These are phyloP conservation scores for Lypha dubia DNA, from an alignment of 2,888 invertebrate genomes.

Conservation along the genomic window DNA sequence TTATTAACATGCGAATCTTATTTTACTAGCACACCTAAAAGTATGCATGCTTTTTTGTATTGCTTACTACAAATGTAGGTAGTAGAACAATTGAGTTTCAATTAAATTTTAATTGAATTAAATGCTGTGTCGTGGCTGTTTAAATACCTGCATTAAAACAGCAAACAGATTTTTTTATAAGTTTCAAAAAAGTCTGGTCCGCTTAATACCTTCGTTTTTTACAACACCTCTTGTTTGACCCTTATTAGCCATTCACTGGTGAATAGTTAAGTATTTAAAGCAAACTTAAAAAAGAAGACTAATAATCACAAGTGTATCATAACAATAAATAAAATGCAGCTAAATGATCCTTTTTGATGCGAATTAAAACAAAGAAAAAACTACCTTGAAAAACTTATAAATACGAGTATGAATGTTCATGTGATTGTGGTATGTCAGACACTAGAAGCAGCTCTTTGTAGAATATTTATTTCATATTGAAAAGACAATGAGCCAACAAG, in stretches of 20 bases:
- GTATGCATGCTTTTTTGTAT: too few species aligned
- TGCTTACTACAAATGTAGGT: too few species aligned
- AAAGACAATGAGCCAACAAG: slow-evolving; percentile 32
- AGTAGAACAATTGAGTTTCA: too few species aligned
- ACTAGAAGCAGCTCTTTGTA: slow-evolving; percentile 13
- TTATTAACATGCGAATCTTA: too few species aligned
- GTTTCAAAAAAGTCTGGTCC: slow-evolving; percentile 17
- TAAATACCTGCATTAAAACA: too few species aligned
- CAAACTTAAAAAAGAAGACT: slow-evolving; percentile 38
- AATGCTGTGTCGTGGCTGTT: too few species aligned
- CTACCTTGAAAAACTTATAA: slow-evolving; percentile 29
- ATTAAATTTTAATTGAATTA: too few species aligned
- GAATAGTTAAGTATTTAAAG: background rate
- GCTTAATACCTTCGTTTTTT: background rate
- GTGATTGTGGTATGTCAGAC: slow-evolving; percentile 23
- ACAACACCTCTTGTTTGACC: background rate
- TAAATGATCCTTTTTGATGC: slow-evolving; percentile 73
- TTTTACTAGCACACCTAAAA: too few species aligned
- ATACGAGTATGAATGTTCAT: too few species aligned
- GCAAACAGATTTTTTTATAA: too few species aligned
- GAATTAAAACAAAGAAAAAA: slow-evolving; percentile 48
- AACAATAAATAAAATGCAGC: slow-evolving; percentile 75
- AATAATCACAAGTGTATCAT: slow-evolving; percentile 72
- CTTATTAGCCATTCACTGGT: slow-evolving; percentile 42
- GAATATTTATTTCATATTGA: slow-evolving; percentile 7